Evolutionary conservation across 1,140 invertebrate genomes (phyloP).

Genomic region (Melanaphis sacchari): DNA sequence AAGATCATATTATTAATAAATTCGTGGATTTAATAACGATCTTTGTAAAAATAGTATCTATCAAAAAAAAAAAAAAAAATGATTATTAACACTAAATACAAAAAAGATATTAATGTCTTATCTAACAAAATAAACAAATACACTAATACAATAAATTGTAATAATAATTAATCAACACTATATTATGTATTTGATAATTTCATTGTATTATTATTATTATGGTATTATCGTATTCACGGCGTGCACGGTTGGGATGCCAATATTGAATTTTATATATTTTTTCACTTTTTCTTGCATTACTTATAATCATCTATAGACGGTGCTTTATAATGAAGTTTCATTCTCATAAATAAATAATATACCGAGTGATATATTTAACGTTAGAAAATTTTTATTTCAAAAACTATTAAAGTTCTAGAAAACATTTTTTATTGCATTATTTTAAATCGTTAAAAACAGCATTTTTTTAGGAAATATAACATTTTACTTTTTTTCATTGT

Average conservation of each 20-base stretch:
- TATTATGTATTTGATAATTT: neutral
- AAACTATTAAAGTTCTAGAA: neutral
- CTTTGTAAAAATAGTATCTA: neutral
- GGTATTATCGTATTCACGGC: neutral
- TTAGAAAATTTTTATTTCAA: neutral
- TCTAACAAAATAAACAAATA: neutral
- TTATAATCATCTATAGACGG: neutral
- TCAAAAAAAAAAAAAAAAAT: no score
- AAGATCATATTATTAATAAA: neutral
- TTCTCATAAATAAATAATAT: neutral
- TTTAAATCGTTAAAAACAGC: neutral
- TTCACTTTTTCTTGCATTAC: neutral
- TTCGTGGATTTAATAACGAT: neutral
- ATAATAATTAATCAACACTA: neutral
- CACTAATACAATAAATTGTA: neutral
- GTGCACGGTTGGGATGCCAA: neutral
- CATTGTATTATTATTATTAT: neutral
- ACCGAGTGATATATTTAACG: neutral
- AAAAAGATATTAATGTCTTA: neutral
- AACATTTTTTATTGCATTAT: no score
- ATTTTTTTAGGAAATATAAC: neutral
- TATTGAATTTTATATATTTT: neutral
- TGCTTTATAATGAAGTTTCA: neutral
- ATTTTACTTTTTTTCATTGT: neutral
- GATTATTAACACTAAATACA: neutral